Conservation (phyloP, 92 coral and sea anemone species). For the Zoanthus sansibaricus region DNA sequence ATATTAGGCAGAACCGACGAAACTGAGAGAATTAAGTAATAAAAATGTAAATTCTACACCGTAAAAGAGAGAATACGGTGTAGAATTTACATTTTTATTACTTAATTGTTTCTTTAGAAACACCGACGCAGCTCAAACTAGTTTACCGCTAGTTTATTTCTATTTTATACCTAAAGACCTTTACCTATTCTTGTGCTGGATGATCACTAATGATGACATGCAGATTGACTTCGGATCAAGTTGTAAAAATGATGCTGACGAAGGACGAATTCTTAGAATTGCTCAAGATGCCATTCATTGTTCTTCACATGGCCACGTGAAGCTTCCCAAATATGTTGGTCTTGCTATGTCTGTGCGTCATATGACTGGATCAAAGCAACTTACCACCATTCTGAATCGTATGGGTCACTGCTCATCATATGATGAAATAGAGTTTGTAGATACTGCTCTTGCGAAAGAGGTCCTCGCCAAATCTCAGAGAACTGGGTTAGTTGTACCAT, state of each 20-base stretch:
- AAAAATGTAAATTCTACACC: no score
- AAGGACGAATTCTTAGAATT: conserved; percentile 26
- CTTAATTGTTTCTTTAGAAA: no score
- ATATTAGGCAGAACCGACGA: no score
- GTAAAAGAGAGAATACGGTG: no score
- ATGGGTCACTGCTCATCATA: no score
- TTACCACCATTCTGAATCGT: conserved; percentile 43
- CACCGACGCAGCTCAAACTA: no score
- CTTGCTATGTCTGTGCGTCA: conserved; percentile 57
- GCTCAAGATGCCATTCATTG: conserved; percentile 45
- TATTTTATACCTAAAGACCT: conserved; percentile 43
- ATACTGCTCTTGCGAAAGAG: background rate
- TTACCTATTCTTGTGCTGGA: conserved; percentile 56
- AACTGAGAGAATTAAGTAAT: no score
- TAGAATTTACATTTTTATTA: no score
- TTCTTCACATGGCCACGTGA: conserved; percentile 30
- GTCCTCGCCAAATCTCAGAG: background rate
- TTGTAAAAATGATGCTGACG: conserved; percentile 49
- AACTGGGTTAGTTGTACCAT: conserved; percentile 1
- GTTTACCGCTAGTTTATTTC: no score
- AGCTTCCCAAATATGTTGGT: conserved; percentile 56
- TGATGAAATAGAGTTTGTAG: no score
- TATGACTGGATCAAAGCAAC: conserved; percentile 52
- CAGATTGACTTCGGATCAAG: conserved; percentile 36
- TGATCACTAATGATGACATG: conserved; percentile 48